Base-by-base conservation (phyloP, 2,888 invertebrate genomes). In the Imbricaverruca yamaguchii region DNA sequence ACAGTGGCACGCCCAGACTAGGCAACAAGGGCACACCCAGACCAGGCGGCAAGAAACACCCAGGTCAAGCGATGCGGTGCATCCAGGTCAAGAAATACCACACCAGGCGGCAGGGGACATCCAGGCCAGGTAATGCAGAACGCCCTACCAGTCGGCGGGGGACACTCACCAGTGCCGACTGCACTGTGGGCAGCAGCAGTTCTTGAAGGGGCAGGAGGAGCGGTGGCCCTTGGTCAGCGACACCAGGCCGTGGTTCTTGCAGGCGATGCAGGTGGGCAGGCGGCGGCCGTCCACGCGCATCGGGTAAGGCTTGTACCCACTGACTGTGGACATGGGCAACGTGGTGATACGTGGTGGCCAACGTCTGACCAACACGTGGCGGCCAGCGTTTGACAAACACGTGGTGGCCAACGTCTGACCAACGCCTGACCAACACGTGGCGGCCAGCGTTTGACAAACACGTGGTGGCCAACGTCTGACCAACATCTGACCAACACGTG, bases 241-340 rank as follows among this genome's bases (percentile, higher is more conserved):
- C 53, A 74, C 74, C 53, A 74, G 74, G 74, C 74, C 74, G 74
- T 74, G 74, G 74, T 74, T 74, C 74, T 74, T 74, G 74, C 74
- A 74, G 74, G 74, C 53, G 8, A 74, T 15, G 9, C 74, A 74
- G 18, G 74, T 74, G 53, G 74, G 74, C 74, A 74, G 74, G 7
- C 74, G 74, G 8, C 74, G 74, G 53, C 74, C 74, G 74, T 74
- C 74, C 53, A 74, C 74, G 53, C 74, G 74, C 18, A 74, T 53
- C 74, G 74, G 74, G 53, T 74, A 74, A 18, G 74, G 74, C 11
- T 18, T 18, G 53, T 25, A 74, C 74, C 53, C 53, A 15, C 74
- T 53, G 9, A 53, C 74, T 74, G 74, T 3, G 69, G 69, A 13
- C 39, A 12, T 23, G 23, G n/a, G 1, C 10, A 9, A 15, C 9